These are phyloP conservation scores for Calosoma granatense DNA, from an alignment of 1,140 invertebrate genomes.

Conservation along the genomic window DNA sequence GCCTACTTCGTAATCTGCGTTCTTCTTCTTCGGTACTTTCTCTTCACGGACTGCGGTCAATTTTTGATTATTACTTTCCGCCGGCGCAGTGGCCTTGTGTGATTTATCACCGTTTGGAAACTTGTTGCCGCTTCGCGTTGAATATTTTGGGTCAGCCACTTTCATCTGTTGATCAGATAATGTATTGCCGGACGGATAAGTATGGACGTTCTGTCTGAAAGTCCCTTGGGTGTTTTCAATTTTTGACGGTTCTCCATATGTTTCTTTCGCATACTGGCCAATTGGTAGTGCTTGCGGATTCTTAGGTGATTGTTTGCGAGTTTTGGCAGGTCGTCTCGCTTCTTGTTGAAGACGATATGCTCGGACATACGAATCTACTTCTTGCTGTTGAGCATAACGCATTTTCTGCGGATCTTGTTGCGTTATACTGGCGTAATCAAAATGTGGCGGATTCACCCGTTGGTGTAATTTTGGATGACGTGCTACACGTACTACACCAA, in stretches of 20 bases:
- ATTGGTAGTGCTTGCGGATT: background rate
- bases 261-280: background rate
- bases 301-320: background rate
- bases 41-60: background rate
- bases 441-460: background rate
- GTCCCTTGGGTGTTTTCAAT: background rate
- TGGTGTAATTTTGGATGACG: background rate
- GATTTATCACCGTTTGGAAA: background rate
- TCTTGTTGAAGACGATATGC: background rate
- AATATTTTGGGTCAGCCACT: background rate
- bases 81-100: background rate
- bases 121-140: background rate
- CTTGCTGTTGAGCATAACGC: background rate
- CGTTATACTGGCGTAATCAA: background rate
- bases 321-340: background rate
- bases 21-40: background rate
- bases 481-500: background rate
- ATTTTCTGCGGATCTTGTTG: constrained; percentile 4
- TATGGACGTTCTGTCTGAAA: background rate
- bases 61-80: background rate
- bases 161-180: background rate
- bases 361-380: background rate
- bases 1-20: background rate
- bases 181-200: background rate
- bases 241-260: background rate